Evolutionary conservation across 1,140 invertebrate species (phyloP), one percentile per base, ranked within the genome.

Genomic region (Drosophila aff.): DNA sequence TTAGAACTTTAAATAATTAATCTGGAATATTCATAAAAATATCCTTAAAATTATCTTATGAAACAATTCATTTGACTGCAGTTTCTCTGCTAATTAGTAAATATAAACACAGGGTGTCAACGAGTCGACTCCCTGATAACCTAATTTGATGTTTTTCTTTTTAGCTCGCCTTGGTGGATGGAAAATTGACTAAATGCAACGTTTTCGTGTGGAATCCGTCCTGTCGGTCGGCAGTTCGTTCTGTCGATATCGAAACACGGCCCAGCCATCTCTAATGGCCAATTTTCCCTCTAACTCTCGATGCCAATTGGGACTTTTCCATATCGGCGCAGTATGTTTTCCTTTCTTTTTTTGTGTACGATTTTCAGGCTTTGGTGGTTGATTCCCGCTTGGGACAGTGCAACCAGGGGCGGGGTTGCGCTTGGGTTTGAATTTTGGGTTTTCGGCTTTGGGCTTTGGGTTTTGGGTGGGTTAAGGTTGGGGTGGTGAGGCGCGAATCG

Each of bases 121-220:
- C 2, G 1, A 26, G 7, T 50, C 38, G 16, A 43, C 23, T 16
- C 26, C 13, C 18, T 62, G 18, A 18, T 23, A 41, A 41, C 63
- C 52, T 28, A 11, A 43, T 59, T 67, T 43, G n/a, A 33, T 33
- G 40, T 47, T 58, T 67, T 64, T 62, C 28, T 31, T 26, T 58
- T 31, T 28, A 23, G 49, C 58, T 52, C 47, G 41, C 47, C n/a
- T 49, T 78, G 73, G 69, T 89, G 81, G 62, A 81, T 72, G 77
- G 69, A 87, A 87, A 87, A 84, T 81, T 84, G 81, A 87, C 81
- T 83, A 89, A 87, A 89, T 87, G 76, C 83, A 77, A 84, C 83
- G 77, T 74, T 78, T 77, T 81, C 62, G 62, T 62, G 80, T 83
- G n/a, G n/a, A n/a, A 67, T 52, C 49, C 21, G 53, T 41, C 38